These are phyloP conservation scores for Anthrax anthrax DNA, from an alignment of 2,888 invertebrate genomes.

Conservation along the genomic window DNA sequence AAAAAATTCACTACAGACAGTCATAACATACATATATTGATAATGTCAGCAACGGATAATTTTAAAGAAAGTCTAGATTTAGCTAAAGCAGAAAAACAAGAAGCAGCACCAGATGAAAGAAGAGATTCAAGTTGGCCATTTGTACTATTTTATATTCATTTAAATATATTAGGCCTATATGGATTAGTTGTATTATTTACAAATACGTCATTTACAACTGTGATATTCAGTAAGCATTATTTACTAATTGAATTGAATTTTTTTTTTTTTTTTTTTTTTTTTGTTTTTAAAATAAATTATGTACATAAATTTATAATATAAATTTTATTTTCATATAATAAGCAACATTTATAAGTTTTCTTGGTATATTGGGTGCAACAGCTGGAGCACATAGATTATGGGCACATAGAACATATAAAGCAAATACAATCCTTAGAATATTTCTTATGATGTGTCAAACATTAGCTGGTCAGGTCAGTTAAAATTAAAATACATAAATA, in stretches of 20 bases:
- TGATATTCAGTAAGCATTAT: conserved; percentile 45
- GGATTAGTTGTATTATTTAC: conserved; percentile 45
- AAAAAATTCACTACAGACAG: too few relatives aligned
- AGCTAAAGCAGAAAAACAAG: background rate
- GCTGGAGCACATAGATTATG: conserved; percentile 88
- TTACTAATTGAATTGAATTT: background rate
- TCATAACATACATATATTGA: too few relatives aligned
- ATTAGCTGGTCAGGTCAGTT: conserved; percentile 69
- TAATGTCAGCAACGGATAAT: background rate
- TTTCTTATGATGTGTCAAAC: conserved; percentile 72
- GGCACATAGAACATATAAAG: conserved; percentile 78
- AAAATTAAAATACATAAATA: too few relatives aligned
- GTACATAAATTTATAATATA: background rate
- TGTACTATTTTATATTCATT: conserved; percentile 59
- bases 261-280: background rate
- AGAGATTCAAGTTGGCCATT: conserved; percentile 57
- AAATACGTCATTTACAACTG: conserved; percentile 46
- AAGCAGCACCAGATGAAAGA: conserved; percentile 26
- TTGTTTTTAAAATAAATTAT: background rate
- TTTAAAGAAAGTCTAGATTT: background rate
- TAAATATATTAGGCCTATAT: conserved; percentile 52
- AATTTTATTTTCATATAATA: conserved; percentile 27
- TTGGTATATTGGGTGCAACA: conserved; percentile 66
- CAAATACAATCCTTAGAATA: conserved; percentile 52
- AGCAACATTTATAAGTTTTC: conserved; percentile 48